Percentiles rank a stretch among this genome's conserved stretches.
These are phyloP conservation scores for Trissolcus brochymenae DNA, from an alignment of 2,888 invertebrate genomes.

Conservation along the genomic window DNA sequence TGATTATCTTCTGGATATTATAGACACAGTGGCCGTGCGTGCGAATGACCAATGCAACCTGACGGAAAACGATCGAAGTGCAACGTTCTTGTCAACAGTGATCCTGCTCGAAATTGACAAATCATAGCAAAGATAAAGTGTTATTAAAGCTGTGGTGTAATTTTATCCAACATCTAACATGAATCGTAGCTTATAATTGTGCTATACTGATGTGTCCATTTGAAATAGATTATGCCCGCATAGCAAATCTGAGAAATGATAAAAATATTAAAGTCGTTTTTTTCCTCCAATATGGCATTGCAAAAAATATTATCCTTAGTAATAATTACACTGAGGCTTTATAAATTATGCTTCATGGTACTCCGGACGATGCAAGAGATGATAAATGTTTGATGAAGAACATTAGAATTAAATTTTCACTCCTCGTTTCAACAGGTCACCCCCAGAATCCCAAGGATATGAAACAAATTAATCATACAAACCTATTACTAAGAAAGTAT, in stretches of 20 bases:
- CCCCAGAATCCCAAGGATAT: too few relatives aligned
- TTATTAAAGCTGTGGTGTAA: constrained; percentile 30
- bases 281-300: too few relatives aligned
- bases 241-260: too few relatives aligned
- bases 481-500: too few relatives aligned
- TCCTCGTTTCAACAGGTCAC: constrained; percentile 6
- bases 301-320: too few relatives aligned
- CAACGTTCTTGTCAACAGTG: constrained; percentile 41
- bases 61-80: constrained; percentile 42
- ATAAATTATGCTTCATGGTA: too few relatives aligned
- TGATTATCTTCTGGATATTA: constrained; percentile 43
- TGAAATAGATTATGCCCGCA: too few relatives aligned
- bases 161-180: constrained; percentile 23
- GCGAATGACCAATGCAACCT: constrained; percentile 39
- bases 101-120: constrained; percentile 39
- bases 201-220: too few relatives aligned
- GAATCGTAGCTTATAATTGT: not conserved
- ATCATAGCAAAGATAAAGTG: constrained; percentile 32
- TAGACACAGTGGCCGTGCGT: constrained; percentile 32
- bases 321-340: too few relatives aligned
- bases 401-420: constrained; percentile 13
- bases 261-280: too few relatives aligned
- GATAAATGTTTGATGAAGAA: constrained; percentile 2
- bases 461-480: too few relatives aligned
- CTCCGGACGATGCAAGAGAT: too few relatives aligned